These are phyloP conservation scores for Nephila pilipes DNA, from an alignment of 1,140 invertebrate species.

Conservation along the genomic window DNA sequence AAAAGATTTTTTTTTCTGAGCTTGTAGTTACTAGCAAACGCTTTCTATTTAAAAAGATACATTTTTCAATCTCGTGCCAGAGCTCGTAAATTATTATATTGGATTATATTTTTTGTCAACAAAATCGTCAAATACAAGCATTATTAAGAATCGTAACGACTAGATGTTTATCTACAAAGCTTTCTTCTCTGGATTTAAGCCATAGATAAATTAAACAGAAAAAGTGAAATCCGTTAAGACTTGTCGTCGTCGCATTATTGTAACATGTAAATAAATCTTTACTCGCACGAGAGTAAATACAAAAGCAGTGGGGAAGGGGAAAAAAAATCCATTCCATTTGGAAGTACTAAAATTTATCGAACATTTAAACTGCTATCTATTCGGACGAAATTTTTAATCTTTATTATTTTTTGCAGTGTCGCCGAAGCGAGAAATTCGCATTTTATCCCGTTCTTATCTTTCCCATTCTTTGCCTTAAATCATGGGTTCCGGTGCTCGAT, in stretches of 20 bases:
- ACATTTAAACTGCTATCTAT: conserved; percentile 59
- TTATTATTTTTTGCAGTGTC: conserved; percentile 54
- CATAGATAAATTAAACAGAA: not conserved
- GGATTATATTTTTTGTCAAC: not conserved
- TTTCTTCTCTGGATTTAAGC: conserved; percentile 9
- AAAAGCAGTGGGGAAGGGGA: not conserved
- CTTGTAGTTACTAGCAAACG: not conserved
- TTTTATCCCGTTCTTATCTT: conserved; percentile 72
- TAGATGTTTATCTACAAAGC: conserved; percentile 32
- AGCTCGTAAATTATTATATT: not conserved
- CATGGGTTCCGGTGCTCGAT: conserved; percentile 69
- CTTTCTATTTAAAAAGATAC: not conserved
- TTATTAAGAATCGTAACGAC: conserved; percentile 2
- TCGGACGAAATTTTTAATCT: conserved; percentile 63
- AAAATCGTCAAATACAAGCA: not conserved
- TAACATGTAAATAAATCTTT: conserved; percentile 39
- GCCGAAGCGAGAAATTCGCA: conserved; percentile 67
- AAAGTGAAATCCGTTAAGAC: conserved; percentile 36
- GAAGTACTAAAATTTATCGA: conserved; percentile 70
- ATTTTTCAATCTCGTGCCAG: not conserved
- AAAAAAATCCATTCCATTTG: conserved; percentile 6
- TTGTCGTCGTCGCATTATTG: conserved; percentile 21
- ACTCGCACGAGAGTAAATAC: not conserved
- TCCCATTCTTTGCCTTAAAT: conserved; percentile 72
- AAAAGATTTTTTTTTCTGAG: no score